These are phyloP conservation scores for Notolabrus celidotus DNA, from an alignment of 2,797 vertebrate species.

Conservation along the genomic window DNA sequence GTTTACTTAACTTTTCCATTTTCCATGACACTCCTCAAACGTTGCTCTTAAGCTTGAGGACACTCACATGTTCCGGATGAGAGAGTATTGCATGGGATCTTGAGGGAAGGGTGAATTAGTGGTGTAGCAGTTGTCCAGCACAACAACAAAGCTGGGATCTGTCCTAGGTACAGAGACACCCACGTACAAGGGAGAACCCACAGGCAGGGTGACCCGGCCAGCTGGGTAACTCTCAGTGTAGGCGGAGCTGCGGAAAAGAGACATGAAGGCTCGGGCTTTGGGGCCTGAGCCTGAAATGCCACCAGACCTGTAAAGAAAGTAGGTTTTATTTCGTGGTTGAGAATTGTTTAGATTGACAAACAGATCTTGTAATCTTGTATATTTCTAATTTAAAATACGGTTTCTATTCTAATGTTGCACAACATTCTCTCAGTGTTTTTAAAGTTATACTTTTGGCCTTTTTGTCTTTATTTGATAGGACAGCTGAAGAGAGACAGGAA, in stretches of 20 bases:
- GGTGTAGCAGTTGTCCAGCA: slow-evolving; percentile 83
- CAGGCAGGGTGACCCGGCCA: slow-evolving; percentile 24
- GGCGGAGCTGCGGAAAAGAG: slow-evolving; percentile 74
- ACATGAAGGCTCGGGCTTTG: slow-evolving; percentile 75
- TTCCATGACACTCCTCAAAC: neutral
- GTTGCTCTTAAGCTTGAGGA: neutral
- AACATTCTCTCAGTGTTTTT: no score
- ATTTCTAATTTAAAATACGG: no score
- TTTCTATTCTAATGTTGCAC: no score
- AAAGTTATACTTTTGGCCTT: no score
- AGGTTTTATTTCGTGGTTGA: neutral
- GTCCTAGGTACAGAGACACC: slow-evolving; percentile 66
- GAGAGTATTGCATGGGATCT: slow-evolving; percentile 65
- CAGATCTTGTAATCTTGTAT: no score
- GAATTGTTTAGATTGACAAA: no score
- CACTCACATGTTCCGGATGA: slow-evolving; percentile 84
- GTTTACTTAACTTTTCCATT: neutral
- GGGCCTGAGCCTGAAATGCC: slow-evolving; percentile 59
- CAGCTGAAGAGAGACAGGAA: no score
- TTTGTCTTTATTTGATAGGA: no score
- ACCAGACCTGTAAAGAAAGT: slow-evolving; percentile 39
- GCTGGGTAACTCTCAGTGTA: slow-evolving; percentile 71
- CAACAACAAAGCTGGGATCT: slow-evolving; percentile 69
- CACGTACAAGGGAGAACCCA: slow-evolving; percentile 78
- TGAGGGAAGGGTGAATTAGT: slow-evolving; percentile 64